A percentile compares a stretch with the other conserved stretches of the same genome.
Conservation (phyloP, 1,140 invertebrate genomes). For the Drosophila sp. region DNA sequence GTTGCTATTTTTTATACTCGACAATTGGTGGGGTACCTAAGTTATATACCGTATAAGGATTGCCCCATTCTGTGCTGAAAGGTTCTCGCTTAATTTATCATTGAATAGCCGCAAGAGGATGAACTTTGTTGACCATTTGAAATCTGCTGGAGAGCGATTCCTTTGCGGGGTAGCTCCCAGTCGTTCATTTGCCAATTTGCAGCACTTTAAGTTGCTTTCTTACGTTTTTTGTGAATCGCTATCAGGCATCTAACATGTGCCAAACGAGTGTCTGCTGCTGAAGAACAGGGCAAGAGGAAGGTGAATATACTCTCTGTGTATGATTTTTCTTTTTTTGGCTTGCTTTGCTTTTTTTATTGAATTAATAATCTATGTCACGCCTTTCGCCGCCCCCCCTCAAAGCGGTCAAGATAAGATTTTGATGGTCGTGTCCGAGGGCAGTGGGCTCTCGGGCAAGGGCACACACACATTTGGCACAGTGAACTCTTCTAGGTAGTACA, state of each 20-base stretch:
- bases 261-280: constrained; percentile 60
- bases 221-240: constrained; percentile 34
- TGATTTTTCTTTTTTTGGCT: constrained; percentile 24
- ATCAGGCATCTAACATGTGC: constrained; percentile 73
- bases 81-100: no score
- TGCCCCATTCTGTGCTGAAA: neutral
- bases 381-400: constrained; percentile 13
- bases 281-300: constrained; percentile 37
- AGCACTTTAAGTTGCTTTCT: constrained; percentile 15
- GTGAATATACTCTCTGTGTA: constrained; percentile 8
- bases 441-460: constrained; percentile 27
- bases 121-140: no score
- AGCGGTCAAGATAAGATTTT: constrained; percentile 50
- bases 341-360: constrained; percentile 31
- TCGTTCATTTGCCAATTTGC: constrained; percentile 7
- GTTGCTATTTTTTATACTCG: neutral
- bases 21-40: neutral
- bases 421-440: constrained; percentile 33
- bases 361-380: constrained; percentile 56
- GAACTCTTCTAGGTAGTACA: constrained; percentile 38
- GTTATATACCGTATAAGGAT: neutral
- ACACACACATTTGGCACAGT: constrained; percentile 50
- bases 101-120: no score
- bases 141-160: no score
- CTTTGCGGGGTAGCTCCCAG: neutral